Conservation (phyloP, 2,797 vertebrate genomes). For the Oceanodroma leucorhoa region DNA sequence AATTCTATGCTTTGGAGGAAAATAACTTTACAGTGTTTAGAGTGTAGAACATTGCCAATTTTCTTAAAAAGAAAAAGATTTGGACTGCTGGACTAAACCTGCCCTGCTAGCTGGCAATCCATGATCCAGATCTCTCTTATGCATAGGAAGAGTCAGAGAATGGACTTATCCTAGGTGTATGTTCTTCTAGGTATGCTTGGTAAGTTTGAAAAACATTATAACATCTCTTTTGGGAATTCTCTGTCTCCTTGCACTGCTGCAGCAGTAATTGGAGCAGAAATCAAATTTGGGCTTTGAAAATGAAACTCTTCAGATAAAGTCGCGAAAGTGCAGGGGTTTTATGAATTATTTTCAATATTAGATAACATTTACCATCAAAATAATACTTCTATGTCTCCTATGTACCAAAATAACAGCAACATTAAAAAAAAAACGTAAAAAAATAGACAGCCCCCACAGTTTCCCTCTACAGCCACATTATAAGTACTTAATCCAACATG, state of each 20-base stretch:
- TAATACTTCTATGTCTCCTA: background rate
- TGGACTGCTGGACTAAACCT: slow-evolving; percentile 26
- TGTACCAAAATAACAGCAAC: background rate
- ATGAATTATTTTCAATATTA: background rate
- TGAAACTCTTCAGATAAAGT: background rate
- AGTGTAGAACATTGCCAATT: slow-evolving; percentile 38
- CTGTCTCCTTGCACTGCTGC: background rate
- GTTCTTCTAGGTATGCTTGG: background rate
- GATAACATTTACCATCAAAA: background rate
- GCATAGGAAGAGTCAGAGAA: background rate
- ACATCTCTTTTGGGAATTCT: background rate
- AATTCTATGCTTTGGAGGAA: slow-evolving; percentile 54
- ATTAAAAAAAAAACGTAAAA: background rate
- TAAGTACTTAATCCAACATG: background rate
- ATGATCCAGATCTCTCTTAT: background rate
- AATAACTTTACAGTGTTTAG: slow-evolving; percentile 51
- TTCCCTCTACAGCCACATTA: background rate
- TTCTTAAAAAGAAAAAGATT: slow-evolving; percentile 29
- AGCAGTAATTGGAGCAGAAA: background rate
- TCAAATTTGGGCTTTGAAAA: background rate
- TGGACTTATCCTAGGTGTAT: background rate
- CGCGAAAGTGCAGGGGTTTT: background rate
- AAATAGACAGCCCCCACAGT: background rate
- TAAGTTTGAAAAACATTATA: background rate
- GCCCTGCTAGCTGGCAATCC: background rate